phyloP scores from a whole-genome alignment of 2,888 invertebrate species.

The Eulithis prunata region DNA sequence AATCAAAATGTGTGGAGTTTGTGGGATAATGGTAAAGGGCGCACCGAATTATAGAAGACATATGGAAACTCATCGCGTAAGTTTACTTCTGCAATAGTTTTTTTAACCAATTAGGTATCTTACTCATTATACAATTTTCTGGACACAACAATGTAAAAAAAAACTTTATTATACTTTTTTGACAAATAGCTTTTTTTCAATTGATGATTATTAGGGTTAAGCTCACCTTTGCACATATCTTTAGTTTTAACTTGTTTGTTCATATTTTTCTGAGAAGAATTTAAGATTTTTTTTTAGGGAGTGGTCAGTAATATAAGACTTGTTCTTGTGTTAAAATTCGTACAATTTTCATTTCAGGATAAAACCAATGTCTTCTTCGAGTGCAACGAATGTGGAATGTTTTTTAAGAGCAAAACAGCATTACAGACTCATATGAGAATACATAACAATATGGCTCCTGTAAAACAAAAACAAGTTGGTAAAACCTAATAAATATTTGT shows the following conservation, averaged over 20 bases:
- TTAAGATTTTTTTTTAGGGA: too few species aligned
- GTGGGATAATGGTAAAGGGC: slow-evolving; percentile 48
- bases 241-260: too few species aligned
- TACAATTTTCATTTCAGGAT: slow-evolving; percentile 19
- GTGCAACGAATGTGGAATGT: slow-evolving; percentile 17
- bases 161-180: too few species aligned
- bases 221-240: too few species aligned
- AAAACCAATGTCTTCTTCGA: not conserved
- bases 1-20: slow-evolving; percentile 52
- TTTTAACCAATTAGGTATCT: too few species aligned
- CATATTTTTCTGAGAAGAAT: too few species aligned
- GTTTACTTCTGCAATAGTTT: not conserved
- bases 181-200: too few species aligned
- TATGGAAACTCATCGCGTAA: slow-evolving; percentile 47
- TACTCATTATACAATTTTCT: too few species aligned
- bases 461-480: slow-evolving; percentile 7
- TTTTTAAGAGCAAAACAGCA: slow-evolving; percentile 13
- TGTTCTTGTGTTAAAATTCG: not conserved
- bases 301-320: too few species aligned
- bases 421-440: slow-evolving; percentile 17
- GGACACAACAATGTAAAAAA: too few species aligned
- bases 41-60: slow-evolving; percentile 51
- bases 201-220: too few species aligned
- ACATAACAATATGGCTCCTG: slow-evolving; percentile 13
- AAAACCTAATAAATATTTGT: too few species aligned